These are phyloP conservation scores for Sesia bembeciformis DNA, from an alignment of 2,888 invertebrate genomes.

Conservation along the genomic window DNA sequence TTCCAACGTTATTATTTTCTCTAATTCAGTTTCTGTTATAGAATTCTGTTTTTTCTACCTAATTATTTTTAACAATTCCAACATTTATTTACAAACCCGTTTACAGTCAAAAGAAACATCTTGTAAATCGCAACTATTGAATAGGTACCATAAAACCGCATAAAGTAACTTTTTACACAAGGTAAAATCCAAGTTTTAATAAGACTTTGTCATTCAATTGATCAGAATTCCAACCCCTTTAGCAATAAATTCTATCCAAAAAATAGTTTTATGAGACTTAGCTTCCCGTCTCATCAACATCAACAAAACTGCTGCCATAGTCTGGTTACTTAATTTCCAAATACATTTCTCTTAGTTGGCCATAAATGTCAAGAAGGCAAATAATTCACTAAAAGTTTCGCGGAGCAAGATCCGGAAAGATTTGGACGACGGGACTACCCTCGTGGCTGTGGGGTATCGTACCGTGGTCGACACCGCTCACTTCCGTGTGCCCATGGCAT, in stretches of 20 bases:
- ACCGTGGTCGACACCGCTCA: conserved; percentile 6
- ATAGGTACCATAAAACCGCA: too few species aligned
- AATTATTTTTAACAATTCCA: too few species aligned
- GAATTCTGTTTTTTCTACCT: too few species aligned
- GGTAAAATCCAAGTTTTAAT: too few species aligned
- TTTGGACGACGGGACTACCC: conserved; percentile 15
- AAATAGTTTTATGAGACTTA: conserved; percentile 52
- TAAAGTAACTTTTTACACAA: too few species aligned
- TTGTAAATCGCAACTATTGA: too few species aligned
- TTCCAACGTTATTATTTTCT: too few species aligned
- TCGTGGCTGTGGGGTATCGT: background rate
- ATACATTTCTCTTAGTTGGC: conserved; percentile 53
- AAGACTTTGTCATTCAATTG: too few species aligned
- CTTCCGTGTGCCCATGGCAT: conserved; percentile 17
- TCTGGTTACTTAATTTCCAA: conserved; percentile 58
- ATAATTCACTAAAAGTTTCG: conserved; percentile 48
- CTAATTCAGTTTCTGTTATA: too few species aligned
- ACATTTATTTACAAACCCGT: too few species aligned
- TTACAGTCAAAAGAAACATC: too few species aligned
- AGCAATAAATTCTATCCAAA: conserved; percentile 48
- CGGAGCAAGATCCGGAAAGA: conserved; percentile 24
- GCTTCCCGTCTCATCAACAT: conserved; percentile 53
- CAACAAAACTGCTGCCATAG: conserved; percentile 52
- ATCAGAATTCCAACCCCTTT: conserved; percentile 34
- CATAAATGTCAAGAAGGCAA: conserved; percentile 52